Conservation (phyloP, 2,113 vertebrate species). For the Lepus europaeus region DNA sequence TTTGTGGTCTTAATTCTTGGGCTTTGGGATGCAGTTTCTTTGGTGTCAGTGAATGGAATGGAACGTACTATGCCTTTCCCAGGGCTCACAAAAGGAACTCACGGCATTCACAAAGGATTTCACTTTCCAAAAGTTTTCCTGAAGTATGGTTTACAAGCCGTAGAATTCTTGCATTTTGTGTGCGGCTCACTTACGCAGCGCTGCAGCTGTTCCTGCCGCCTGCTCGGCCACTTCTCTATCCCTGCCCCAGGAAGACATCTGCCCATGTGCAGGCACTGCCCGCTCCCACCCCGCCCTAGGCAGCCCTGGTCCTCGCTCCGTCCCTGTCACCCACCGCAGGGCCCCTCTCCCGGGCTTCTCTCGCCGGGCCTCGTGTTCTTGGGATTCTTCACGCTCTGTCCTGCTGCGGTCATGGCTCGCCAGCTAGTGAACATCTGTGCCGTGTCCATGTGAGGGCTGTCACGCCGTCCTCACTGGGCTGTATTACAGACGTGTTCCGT, state of each 20-base stretch:
- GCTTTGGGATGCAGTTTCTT: background rate
- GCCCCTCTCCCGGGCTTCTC: background rate
- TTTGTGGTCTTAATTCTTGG: background rate
- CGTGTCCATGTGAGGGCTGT: background rate
- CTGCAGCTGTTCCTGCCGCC: background rate
- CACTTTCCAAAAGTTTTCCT: background rate
- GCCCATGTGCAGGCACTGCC: background rate
- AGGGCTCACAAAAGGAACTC: background rate
- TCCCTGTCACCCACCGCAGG: accelerated
- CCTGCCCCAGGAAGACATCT: background rate
- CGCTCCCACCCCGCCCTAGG: background rate
- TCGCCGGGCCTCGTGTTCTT: background rate
- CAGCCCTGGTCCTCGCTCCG: background rate
- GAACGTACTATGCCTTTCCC: background rate
- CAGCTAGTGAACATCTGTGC: background rate
- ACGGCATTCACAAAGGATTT: background rate
- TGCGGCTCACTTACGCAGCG: background rate
- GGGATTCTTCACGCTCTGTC: too few relatives aligned
- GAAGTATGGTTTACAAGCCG: background rate
- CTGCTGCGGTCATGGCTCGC: accelerated
- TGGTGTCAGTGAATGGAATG: background rate
- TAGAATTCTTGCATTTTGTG: background rate
- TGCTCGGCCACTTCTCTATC: background rate
- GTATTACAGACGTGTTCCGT: background rate
- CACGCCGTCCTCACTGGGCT: background rate